A percentile compares a stretch with the other conserved stretches of the same genome.
Evolutionary conservation across 2,797 vertebrate species (phyloP).

Genomic region (Ptychadena robeensis): DNA sequence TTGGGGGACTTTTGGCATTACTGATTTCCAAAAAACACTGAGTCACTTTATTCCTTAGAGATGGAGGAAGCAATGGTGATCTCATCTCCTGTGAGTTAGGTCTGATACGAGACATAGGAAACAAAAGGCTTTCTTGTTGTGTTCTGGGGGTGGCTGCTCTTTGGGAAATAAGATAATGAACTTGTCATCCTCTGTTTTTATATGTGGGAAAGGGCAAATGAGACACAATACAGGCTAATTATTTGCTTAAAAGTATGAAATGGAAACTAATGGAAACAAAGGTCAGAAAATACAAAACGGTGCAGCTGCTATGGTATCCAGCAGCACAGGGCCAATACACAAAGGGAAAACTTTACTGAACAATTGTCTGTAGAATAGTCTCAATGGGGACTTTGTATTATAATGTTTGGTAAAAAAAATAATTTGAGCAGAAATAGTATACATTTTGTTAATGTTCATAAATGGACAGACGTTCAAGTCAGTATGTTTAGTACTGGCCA

Average conservation of each 20-base stretch:
- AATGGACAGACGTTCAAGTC: too few relatives aligned
- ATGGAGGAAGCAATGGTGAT: constrained; percentile 43
- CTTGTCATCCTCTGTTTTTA: neutral
- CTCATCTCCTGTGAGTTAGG: constrained; percentile 32
- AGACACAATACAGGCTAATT: neutral
- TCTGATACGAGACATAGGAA: constrained; percentile 48
- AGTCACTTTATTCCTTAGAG: constrained; percentile 45
- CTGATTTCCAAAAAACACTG: constrained; percentile 9
- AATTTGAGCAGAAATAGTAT: too few relatives aligned
- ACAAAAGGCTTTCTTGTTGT: constrained; percentile 45
- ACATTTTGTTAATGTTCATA: too few relatives aligned
- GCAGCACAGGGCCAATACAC: neutral
- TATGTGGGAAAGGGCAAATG: constrained; percentile 19
- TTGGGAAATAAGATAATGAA: neutral
- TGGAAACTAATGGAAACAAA: neutral
- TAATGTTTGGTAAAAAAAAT: too few relatives aligned
- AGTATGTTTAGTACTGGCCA: too few relatives aligned
- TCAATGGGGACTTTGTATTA: too few relatives aligned
- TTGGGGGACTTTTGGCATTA: neutral
- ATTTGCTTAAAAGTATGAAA: neutral
- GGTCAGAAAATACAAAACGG: too few relatives aligned
- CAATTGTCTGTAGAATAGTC: too few relatives aligned
- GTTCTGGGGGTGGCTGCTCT: neutral
- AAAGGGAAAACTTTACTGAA: neutral
- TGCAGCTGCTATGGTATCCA: neutral